These are phyloP conservation scores for Ammodytes dubius DNA, from an alignment of 2,113 vertebrate genomes.

Conservation along the genomic window DNA sequence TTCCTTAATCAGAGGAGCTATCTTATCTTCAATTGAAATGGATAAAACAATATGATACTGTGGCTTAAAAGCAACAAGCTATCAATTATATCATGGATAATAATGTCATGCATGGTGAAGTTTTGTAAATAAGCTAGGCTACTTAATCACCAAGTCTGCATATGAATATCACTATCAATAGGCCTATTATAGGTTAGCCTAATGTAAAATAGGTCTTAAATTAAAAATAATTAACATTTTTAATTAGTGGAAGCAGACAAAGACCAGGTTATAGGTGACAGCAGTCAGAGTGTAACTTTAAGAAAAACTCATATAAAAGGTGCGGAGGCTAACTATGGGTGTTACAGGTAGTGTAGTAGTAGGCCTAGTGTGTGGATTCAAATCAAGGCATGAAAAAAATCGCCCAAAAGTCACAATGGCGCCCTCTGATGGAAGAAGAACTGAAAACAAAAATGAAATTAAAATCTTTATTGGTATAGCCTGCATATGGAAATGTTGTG, in stretches of 20 bases:
- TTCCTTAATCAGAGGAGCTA: neutral
- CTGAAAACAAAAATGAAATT: neutral
- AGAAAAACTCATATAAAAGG: too few relatives aligned
- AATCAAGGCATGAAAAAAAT: neutral
- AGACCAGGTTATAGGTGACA: neutral
- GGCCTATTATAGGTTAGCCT: too few relatives aligned
- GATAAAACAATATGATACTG: neutral
- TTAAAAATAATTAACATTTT: neutral
- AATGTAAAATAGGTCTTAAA: too few relatives aligned
- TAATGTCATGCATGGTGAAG: neutral
- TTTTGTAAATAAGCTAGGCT: neutral
- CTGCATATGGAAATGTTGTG: neutral
- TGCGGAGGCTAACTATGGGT: too few relatives aligned
- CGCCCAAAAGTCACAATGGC: neutral
- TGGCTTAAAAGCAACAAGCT: neutral
- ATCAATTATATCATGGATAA: neutral
- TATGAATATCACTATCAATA: neutral
- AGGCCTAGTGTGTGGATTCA: neutral
- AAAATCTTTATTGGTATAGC: neutral
- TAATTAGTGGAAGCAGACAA: neutral
- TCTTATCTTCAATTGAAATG: neutral
- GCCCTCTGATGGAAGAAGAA: neutral
- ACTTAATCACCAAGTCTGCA: neutral
- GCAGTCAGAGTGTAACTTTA: neutral
- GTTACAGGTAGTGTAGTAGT: too few relatives aligned